Evolutionary conservation across 2,888 invertebrate species (phyloP).

Genomic region (Pyrocoelia pectoralis): DNA sequence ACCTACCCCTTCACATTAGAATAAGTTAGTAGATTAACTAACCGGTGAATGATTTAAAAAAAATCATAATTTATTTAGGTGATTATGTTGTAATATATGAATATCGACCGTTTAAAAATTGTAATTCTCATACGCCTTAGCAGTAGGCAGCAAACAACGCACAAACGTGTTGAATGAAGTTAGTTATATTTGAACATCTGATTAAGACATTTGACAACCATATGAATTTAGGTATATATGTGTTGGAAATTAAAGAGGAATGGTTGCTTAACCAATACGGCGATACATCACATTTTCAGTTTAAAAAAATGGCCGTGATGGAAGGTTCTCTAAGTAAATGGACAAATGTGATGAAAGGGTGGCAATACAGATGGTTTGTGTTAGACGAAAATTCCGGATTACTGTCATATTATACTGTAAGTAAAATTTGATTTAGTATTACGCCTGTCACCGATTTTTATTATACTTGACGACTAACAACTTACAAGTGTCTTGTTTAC

Average conservation of each 20-base stretch:
- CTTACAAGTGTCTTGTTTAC: slow-evolving; percentile 21
- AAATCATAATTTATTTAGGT: too few relatives aligned
- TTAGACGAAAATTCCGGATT: slow-evolving; percentile 96
- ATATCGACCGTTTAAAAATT: too few relatives aligned
- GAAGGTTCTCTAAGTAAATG: slow-evolving; percentile 96
- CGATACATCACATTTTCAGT: slow-evolving; percentile 26
- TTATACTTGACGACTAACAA: neutral
- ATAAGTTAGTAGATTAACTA: too few relatives aligned
- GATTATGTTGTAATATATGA: too few relatives aligned
- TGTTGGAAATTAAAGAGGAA: slow-evolving; percentile 29
- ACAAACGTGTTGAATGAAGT: neutral
- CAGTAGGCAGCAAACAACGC: slow-evolving; percentile 5
- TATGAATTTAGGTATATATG: slow-evolving; percentile 7
- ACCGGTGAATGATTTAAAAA: too few relatives aligned
- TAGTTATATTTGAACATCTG: neutral
- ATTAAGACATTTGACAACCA: neutral
- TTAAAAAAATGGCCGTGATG: slow-evolving; percentile 69
- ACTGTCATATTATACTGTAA: slow-evolving; percentile 96
- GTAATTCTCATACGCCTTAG: slow-evolving; percentile 4
- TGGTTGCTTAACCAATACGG: slow-evolving; percentile 7
- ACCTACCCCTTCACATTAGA: too few relatives aligned
- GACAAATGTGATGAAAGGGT: slow-evolving; percentile 98
- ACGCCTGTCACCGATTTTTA: neutral
- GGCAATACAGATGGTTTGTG: slow-evolving; percentile 99
- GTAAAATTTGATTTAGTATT: slow-evolving; percentile 49